Evolutionary conservation across 1,140 invertebrate genomes (phyloP), one percentile per base, ranked within the genome.

Genomic region (Arion vulgaris): DNA sequence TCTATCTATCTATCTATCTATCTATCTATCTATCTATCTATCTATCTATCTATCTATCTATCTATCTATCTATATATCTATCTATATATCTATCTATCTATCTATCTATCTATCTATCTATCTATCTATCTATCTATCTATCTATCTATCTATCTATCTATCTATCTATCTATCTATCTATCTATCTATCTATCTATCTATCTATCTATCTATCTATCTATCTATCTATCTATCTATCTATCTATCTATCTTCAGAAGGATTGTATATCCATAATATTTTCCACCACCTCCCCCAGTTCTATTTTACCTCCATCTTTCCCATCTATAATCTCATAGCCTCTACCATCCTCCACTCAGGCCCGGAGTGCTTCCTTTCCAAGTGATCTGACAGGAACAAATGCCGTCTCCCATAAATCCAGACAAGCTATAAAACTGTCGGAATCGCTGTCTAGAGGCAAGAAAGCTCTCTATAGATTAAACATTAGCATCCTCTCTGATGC

Each of bases 391-490:
- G n/a, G 62, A 66, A 66, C 62, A 66, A 66, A 66, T 32, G 62
- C 62, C 62, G 62, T 28, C 62, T 32, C n/a, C 62, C 62, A 66
- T 66, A 66, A 66, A 66, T 66, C 28, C n/a, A 28, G 62, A 23
- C n/a, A 66, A 34, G n/a, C n/a, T 28, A 66, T 66, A 66, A 66
- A 66, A 66, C 62, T 66, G 62, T 66, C 62, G n/a, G 62, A 66
- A 66, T 66, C n/a, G 28, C 62, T 66, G 62, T 28, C 62, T 32
- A 23, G 62, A 32, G 62, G 32, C 62, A 66, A 32, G 62, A 66
- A 66, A 5, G 62, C 62, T 66, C 62, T 66, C 62, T 34, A 66
- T 66, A 66, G 62, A 66, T 66, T 66, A 34, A 66, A 66, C 62
- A 66, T 66, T 66, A 66, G 62, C 62, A 66, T 66, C 62, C 28